Conservation (phyloP, 1,140 invertebrate species). For the Drosophila bocki region DNA sequence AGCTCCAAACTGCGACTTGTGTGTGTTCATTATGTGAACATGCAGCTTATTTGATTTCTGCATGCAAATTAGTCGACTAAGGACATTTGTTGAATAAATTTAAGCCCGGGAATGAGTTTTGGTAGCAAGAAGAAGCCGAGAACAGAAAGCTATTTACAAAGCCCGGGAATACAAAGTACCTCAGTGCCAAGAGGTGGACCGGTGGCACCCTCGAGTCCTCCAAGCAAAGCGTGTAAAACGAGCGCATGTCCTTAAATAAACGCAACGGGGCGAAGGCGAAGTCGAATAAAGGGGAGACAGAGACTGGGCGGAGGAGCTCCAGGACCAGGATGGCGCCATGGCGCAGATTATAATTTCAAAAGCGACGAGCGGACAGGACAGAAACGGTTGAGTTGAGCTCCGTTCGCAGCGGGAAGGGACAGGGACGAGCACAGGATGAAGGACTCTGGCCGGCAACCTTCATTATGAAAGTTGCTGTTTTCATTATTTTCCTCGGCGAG, state of each 20-base stretch:
- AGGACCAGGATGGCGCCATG: constrained; percentile 51
- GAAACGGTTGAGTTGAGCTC: constrained; percentile 47
- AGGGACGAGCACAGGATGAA: constrained; percentile 19
- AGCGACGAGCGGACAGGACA: constrained; percentile 63
- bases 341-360: constrained; percentile 85
- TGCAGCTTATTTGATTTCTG: constrained; percentile 79
- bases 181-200: constrained; percentile 4
- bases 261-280: constrained; percentile 44
- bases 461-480: constrained; percentile 84
- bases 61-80: constrained; percentile 79
- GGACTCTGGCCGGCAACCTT: constrained; percentile 53
- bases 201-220: constrained; percentile 40
- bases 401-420: constrained; percentile 12
- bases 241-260: constrained; percentile 76
- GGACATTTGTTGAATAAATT: constrained; percentile 80
- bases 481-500: constrained; percentile 78
- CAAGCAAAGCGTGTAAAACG: constrained; percentile 72
- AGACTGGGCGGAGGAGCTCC: not conserved
- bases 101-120: constrained; percentile 37
- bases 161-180: constrained; percentile 37
- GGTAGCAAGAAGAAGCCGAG: constrained; percentile 57
- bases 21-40: constrained; percentile 72
- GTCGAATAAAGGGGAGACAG: constrained; percentile 10
- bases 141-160: constrained; percentile 64
- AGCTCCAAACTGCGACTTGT: constrained; percentile 20